Evolutionary conservation across 2,113 vertebrate species (phyloP).

Genomic region (Antennarius striatus): DNA sequence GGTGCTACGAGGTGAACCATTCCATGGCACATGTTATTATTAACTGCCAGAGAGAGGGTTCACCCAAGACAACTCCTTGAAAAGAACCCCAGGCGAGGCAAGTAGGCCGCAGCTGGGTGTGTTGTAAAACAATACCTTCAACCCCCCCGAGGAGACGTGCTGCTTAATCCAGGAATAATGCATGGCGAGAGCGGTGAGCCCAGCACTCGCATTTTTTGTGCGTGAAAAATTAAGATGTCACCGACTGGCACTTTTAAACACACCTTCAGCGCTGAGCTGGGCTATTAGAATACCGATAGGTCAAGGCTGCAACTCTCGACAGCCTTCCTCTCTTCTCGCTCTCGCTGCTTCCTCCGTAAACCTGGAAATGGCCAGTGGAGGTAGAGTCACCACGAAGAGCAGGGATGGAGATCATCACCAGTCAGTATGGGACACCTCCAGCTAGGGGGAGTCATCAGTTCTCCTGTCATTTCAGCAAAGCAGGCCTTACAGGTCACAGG

Average conservation of each 20-base stretch:
- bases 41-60: conserved; percentile 79
- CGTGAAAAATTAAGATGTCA: conserved; percentile 79
- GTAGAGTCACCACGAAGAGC: conserved; percentile 3
- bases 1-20: conserved; percentile 78
- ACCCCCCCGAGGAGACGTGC: conserved; percentile 52
- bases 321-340: conserved; percentile 8
- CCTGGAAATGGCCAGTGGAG: conserved; percentile 23
- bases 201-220: conserved; percentile 41
- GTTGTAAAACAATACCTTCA: conserved; percentile 75
- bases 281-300: conserved; percentile 51
- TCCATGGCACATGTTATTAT: conserved; percentile 77
- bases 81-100: conserved; percentile 72
- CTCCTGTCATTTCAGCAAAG: not conserved
- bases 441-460: conserved; percentile 14
- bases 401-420: conserved; percentile 25
- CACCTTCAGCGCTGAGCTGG: conserved; percentile 53
- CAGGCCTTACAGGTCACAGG: no score
- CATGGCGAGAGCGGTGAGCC: conserved; percentile 44
- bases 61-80: conserved; percentile 75
- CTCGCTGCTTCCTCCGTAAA: conserved; percentile 37
- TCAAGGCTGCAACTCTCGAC: conserved; percentile 37
- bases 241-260: conserved; percentile 67
- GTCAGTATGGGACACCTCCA: conserved; percentile 21
- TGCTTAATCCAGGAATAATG: conserved; percentile 79
- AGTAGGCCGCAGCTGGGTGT: conserved; percentile 73